A percentile compares a stretch with the other conserved stretches of the same genome.
Evolutionary conservation across 2,113 vertebrate species (phyloP).

Genomic region (Crotalus horridus): DNA sequence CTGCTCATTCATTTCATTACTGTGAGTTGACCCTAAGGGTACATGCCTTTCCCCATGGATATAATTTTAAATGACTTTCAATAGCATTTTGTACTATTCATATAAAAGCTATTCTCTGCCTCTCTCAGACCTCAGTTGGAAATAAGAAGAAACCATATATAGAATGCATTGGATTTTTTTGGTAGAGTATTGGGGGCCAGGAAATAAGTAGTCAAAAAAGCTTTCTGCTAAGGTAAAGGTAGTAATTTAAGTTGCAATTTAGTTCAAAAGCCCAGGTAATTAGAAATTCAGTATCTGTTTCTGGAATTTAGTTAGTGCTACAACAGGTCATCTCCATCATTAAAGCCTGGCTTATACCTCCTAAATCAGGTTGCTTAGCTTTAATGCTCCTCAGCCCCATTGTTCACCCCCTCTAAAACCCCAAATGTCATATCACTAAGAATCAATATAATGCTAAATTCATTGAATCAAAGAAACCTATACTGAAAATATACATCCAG

Average conservation of each 20-base stretch:
- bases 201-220: neutral
- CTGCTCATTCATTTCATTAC: conserved; percentile 46
- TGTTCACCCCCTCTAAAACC: neutral
- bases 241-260: neutral
- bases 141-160: conserved; percentile 12
- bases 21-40: conserved; percentile 40
- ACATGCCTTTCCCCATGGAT: conserved; percentile 38
- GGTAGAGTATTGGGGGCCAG: neutral
- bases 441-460: neutral
- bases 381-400: neutral
- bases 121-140: neutral
- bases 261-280: neutral
- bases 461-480: neutral
- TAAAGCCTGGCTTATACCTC: neutral
- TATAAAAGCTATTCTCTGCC: conserved; percentile 17
- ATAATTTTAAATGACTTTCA: conserved; percentile 31
- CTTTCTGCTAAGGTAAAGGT: neutral
- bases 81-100: conserved; percentile 15
- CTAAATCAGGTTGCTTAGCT: neutral
- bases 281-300: neutral
- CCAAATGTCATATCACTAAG: neutral
- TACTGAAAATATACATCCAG: neutral
- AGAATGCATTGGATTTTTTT: neutral
- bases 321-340: too few relatives aligned
- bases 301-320: neutral